Percentiles rank a stretch among this genome's conserved stretches.
Evolutionary conservation across 2,888 invertebrate genomes (phyloP).

Genomic region (Cephonodes hylas): DNA sequence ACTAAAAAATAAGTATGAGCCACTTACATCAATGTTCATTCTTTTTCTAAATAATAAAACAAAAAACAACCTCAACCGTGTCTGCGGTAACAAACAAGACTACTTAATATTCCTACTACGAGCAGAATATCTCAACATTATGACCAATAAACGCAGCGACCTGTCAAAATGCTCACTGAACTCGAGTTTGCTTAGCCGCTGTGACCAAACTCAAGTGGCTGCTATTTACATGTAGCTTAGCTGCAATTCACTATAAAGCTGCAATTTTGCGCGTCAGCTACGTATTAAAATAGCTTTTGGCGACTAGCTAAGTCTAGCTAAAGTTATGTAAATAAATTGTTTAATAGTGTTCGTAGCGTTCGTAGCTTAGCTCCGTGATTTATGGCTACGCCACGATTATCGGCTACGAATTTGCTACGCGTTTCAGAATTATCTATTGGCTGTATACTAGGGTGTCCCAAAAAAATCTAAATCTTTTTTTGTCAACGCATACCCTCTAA

Average conservation of each 20-base stretch:
- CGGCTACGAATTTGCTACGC: neutral
- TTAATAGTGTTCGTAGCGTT: neutral
- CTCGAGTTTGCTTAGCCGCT: neutral
- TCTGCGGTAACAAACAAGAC: neutral
- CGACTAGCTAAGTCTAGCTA: neutral
- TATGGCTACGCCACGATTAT: neutral
- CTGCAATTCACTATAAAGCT: neutral
- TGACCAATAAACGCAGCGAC: neutral
- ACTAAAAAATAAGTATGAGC: no score
- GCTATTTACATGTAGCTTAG: neutral
- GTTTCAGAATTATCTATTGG: constrained; percentile 1
- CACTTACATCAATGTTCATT: neutral
- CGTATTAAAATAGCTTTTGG: neutral
- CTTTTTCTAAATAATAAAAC: neutral
- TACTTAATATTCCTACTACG: neutral
- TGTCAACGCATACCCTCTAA: no score
- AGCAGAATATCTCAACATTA: neutral
- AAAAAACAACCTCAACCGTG: neutral
- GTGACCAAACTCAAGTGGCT: neutral
- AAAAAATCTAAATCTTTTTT: no score
- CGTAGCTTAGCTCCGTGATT: neutral
- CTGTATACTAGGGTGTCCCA: no score
- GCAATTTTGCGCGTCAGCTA: neutral
- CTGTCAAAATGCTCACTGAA: neutral
- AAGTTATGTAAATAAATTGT: neutral